These are phyloP conservation scores for Scophthalmus maximus DNA, from an alignment of 2,113 vertebrate genomes.

Conservation along the genomic window DNA sequence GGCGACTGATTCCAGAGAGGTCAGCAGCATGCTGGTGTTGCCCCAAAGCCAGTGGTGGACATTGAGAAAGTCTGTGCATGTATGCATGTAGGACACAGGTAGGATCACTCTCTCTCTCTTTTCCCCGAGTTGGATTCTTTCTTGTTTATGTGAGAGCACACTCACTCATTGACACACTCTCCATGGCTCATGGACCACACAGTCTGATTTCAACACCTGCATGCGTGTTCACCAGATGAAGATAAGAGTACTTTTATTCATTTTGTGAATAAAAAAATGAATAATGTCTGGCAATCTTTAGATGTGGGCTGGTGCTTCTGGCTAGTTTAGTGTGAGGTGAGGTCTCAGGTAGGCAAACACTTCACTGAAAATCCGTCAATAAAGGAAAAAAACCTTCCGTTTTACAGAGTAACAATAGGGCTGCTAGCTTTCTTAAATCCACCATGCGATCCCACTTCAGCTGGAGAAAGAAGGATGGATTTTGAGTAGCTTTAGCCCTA, in stretches of 20 bases:
- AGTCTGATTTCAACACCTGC: conserved; percentile 56
- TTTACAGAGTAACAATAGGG: conserved; percentile 30
- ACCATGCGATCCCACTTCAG: conserved; percentile 45
- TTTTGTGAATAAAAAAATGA: no score
- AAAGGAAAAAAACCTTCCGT: not conserved
- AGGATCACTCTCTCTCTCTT: conserved; percentile 10
- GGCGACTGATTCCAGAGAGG: conserved; percentile 47
- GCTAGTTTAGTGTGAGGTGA: conserved; percentile 13
- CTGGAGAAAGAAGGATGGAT: conserved; percentile 37
- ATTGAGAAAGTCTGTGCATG: conserved; percentile 28
- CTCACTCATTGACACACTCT: not conserved
- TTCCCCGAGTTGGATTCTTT: not conserved
- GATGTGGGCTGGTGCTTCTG: conserved; percentile 48
- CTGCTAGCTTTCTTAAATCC: conserved; percentile 47
- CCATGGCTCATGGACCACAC: conserved; percentile 37
- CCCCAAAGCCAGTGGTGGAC: conserved; percentile 29
- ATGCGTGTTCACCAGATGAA: conserved; percentile 64
- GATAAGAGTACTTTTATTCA: conserved; percentile 56
- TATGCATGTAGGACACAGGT: conserved; percentile 36
- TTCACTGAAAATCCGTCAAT: conserved; percentile 19
- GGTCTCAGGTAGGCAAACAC: conserved; percentile 9
- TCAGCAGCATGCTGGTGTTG: conserved; percentile 36
- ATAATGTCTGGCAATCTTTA: conserved; percentile 41
- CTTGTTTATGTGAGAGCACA: conserved; percentile 7
- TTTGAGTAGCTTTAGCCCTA: conserved; percentile 53